A percentile compares a stretch with the other conserved stretches of the same genome.
Conservation (phyloP, 2,888 invertebrate genomes). For the Chloromyia formosa region DNA sequence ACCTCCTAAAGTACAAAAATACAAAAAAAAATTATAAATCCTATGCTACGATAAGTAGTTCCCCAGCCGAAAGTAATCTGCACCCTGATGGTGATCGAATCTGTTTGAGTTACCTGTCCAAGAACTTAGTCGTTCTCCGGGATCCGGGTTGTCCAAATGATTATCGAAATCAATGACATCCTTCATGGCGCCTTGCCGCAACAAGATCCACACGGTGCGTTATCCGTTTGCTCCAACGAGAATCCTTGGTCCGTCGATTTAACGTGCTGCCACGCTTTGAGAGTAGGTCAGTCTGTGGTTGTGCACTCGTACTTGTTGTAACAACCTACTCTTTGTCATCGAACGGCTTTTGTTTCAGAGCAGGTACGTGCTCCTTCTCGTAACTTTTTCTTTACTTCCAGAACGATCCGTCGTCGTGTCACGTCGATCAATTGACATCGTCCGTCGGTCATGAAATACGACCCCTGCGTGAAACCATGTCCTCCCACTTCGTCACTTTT, state of each 20-base stretch:
- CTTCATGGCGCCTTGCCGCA: constrained; percentile 77
- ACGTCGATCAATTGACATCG: constrained; percentile 95
- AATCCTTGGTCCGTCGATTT: constrained; percentile 77
- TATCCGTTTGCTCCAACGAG: constrained; percentile 54
- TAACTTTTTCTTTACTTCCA: constrained; percentile 97
- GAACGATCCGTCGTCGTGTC: constrained; percentile 96
- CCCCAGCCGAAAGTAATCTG: neutral
- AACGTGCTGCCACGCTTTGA: constrained; percentile 77
- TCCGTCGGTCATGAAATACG: constrained; percentile 99
- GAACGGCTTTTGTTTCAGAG: constrained; percentile 93
- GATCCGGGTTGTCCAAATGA: constrained; percentile 90
- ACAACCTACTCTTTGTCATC: constrained; percentile 86
- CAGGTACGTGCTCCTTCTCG: constrained; percentile 99
- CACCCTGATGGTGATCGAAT: constrained; percentile 59
- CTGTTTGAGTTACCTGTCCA: constrained; percentile 60
- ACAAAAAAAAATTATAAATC: neutral
- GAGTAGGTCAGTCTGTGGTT: constrained; percentile 72
- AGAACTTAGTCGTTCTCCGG: constrained; percentile 78
- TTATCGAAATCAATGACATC: constrained; percentile 96
- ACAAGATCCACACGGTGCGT: constrained; percentile 73
- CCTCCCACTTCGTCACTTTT: constrained; percentile 88
- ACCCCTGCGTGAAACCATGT: constrained; percentile 90
- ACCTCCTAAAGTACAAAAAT: constrained; percentile 23
- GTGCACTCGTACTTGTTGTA: constrained; percentile 79
- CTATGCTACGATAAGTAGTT: neutral